A percentile compares a stretch with the other conserved stretches of the same genome.
phyloP scores from a whole-genome alignment of 2,797 vertebrate genomes.

The Typhlichthys eigenmanni region DNA sequence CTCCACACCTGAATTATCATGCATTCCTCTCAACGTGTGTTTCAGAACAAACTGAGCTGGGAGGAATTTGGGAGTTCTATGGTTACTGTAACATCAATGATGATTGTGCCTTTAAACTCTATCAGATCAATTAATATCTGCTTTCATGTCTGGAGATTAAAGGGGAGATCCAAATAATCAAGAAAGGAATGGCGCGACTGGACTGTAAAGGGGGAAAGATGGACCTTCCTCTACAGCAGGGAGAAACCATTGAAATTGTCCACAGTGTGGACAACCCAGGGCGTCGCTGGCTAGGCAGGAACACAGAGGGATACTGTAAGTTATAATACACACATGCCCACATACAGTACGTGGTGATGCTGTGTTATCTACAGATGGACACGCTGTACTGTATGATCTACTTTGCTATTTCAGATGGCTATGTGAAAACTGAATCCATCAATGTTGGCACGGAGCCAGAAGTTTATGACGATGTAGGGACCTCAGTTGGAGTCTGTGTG shows the following conservation, averaged over 20 bases:
- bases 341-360: conserved; percentile 20
- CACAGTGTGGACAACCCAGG: conserved; percentile 83
- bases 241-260: conserved; percentile 80
- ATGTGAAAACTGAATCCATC: conserved; percentile 74
- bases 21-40: too few species aligned
- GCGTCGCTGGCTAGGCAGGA: conserved; percentile 81
- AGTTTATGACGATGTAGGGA: conserved; percentile 70
- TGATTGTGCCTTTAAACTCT: not conserved
- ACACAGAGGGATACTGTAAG: conserved; percentile 73
- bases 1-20: too few species aligned
- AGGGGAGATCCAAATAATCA: conserved; percentile 71
- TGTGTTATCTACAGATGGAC: not conserved
- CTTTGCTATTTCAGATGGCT: conserved; percentile 68
- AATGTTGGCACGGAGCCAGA: conserved; percentile 66
- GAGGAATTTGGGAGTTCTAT: too few species aligned
- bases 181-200: conserved; percentile 69
- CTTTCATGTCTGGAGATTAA: conserved; percentile 61
- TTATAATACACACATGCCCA: not conserved
- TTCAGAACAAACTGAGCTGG: too few species aligned
- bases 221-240: conserved; percentile 77
- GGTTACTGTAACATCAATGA: not conserved
- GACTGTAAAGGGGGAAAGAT: conserved; percentile 80
- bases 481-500: conserved; percentile 10
- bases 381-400: not conserved
- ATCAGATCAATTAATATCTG: not conserved